These are phyloP conservation scores for Sicus ferrugineus DNA, from an alignment of 2,888 invertebrate species.

Conservation along the genomic window DNA sequence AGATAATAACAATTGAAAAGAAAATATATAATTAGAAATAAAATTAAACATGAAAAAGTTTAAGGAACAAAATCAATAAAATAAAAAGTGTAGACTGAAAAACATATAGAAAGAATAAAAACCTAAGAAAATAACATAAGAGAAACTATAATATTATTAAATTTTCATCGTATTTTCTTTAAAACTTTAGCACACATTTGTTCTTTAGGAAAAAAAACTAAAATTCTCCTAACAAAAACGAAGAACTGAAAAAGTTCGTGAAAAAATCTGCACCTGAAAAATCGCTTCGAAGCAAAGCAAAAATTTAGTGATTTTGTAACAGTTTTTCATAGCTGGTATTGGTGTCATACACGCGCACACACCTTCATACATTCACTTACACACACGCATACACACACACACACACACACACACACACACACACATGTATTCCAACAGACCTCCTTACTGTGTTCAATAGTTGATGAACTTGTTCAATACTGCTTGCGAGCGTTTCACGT, in stretches of 20 bases:
- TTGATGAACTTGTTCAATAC: constrained; percentile 37
- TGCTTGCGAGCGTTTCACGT: background rate
- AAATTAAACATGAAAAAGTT: background rate
- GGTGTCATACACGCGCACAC: constrained; percentile 30
- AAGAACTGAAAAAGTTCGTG: background rate
- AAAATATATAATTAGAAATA: background rate
- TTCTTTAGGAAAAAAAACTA: no score
- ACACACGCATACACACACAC: constrained; percentile 31
- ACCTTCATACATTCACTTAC: constrained; percentile 10
- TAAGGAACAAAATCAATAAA: background rate
- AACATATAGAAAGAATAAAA: background rate
- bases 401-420: constrained; percentile 17
- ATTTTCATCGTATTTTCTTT: no score
- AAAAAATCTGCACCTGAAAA: constrained; percentile 7
- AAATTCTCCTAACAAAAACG: background rate
- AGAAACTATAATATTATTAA: no score
- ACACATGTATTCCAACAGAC: background rate
- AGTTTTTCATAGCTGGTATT: constrained; percentile 22
- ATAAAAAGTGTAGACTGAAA: background rate
- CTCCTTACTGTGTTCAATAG: background rate
- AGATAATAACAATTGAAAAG: background rate
- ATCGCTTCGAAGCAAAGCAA: background rate
- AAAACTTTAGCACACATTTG: no score
- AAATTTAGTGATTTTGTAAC: constrained; percentile 39
- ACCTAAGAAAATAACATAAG: constrained; percentile 7